Evolutionary conservation across 2,797 vertebrate genomes (phyloP).

Genomic region (Lateolabrax maculatus): DNA sequence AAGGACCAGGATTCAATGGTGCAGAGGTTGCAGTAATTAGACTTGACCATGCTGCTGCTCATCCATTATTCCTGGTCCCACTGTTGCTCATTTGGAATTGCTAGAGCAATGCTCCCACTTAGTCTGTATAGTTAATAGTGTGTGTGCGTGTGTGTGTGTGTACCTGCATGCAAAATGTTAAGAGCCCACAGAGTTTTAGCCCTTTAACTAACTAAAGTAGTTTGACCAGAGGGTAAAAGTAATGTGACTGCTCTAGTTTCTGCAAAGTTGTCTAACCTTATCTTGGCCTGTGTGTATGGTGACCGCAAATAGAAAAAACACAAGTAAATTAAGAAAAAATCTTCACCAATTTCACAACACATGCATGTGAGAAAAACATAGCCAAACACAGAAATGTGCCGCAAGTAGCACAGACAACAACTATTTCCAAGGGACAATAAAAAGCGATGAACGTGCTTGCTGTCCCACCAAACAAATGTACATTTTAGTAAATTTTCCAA

Average conservation of each 20-base stretch:
- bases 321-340: too few species aligned
- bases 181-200: constrained; percentile 7
- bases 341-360: too few species aligned
- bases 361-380: too few species aligned
- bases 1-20: constrained; percentile 54
- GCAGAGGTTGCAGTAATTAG: constrained; percentile 71
- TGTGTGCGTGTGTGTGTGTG: constrained; percentile 17
- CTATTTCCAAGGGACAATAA: too few species aligned
- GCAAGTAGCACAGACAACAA: too few species aligned
- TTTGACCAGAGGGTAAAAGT: constrained; percentile 8
- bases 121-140: not conserved
- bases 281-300: not conserved
- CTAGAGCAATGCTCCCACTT: constrained; percentile 29
- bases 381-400: too few species aligned
- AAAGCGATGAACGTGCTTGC: too few species aligned
- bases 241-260: constrained; percentile 1
- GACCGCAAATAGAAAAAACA: too few species aligned
- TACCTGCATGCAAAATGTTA: not conserved
- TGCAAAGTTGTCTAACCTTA: constrained; percentile 24
- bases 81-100: constrained; percentile 61
- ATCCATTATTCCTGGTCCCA: constrained; percentile 71
- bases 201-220: constrained; percentile 8
- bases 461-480: too few species aligned
- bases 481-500: too few species aligned
- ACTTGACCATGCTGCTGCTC: constrained; percentile 63